phyloP scores from a whole-genome alignment of 1,140 invertebrate genomes.

The Heliothis subflexa region DNA sequence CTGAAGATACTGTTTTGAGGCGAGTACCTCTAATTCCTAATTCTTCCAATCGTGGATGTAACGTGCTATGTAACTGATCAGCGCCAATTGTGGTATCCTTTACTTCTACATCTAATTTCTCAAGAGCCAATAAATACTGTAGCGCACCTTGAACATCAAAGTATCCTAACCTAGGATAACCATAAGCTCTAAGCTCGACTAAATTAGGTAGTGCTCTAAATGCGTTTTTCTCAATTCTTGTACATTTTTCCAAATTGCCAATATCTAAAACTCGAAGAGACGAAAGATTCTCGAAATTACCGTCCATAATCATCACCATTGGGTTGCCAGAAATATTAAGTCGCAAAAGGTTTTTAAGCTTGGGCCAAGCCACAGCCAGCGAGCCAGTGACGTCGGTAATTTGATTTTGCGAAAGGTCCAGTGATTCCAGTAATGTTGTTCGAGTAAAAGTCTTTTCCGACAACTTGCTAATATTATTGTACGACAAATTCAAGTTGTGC shows the following conservation, averaged over 20 bases:
- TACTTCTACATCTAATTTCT: constrained; percentile 93
- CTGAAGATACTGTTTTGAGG: constrained; percentile 92
- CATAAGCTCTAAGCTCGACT: constrained; percentile 89
- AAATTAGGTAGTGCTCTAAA: constrained; percentile 91
- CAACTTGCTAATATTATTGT: constrained; percentile 91
- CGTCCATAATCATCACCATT: constrained; percentile 90
- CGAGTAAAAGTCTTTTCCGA: constrained; percentile 90
- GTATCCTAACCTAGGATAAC: constrained; percentile 92
- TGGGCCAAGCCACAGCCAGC: constrained; percentile 88
- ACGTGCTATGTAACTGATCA: constrained; percentile 92
- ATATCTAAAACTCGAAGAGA: constrained; percentile 89
- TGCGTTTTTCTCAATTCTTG: constrained; percentile 93
- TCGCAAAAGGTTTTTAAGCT: constrained; percentile 89
- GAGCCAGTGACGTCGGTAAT: constrained; percentile 87
- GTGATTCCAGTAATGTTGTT: constrained; percentile 91
- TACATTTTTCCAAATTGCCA: constrained; percentile 89
- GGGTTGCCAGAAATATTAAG: constrained; percentile 94
- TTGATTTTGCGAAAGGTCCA: constrained; percentile 93
- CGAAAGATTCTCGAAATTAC: constrained; percentile 90
- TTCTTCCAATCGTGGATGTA: constrained; percentile 92
- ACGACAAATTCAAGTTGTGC: constrained; percentile 92
- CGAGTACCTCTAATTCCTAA: constrained; percentile 91
- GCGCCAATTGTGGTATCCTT: constrained; percentile 93
- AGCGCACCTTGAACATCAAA: constrained; percentile 94
- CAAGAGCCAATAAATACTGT: constrained; percentile 89